Evolutionary conservation across 2,113 vertebrate species (phyloP).

Genomic region (Neolamprologus modestus): DNA sequence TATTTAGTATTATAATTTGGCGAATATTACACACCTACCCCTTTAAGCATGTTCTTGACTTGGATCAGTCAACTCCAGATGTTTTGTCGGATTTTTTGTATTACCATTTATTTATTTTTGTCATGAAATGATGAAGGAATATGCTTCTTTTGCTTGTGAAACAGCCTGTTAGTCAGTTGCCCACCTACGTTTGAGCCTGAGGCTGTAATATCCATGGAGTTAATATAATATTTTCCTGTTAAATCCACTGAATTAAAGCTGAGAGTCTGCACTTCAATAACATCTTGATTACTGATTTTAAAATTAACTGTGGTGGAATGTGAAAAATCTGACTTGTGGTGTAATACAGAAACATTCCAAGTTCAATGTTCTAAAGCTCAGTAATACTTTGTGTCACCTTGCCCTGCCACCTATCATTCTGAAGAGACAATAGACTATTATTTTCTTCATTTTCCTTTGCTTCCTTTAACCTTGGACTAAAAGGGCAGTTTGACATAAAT

Average conservation of each 20-base stretch:
- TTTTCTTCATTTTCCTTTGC: constrained; percentile 1
- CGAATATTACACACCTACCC: background rate
- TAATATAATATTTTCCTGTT: background rate
- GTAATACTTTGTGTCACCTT: background rate
- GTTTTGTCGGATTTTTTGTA: background rate
- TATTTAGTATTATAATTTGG: background rate
- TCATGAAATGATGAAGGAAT: background rate
- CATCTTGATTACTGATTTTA: background rate
- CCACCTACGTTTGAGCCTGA: background rate
- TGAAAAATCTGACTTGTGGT: background rate
- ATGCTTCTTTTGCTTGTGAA: background rate
- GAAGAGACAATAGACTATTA: background rate
- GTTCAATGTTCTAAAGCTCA: background rate
- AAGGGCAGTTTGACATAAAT: constrained; percentile 10
- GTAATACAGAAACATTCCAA: background rate
- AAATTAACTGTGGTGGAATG: background rate
- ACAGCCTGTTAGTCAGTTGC: background rate
- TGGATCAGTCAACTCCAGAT: background rate
- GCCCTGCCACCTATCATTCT: background rate
- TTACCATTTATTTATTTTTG: background rate
- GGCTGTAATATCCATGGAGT: background rate
- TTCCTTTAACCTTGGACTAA: constrained; percentile 27
- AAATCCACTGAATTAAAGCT: background rate
- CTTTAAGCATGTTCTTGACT: background rate
- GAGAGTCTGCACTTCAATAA: background rate